Evolutionary conservation across 2,113 vertebrate genomes (phyloP).

Genomic region (Choloepus hoffmanni): DNA sequence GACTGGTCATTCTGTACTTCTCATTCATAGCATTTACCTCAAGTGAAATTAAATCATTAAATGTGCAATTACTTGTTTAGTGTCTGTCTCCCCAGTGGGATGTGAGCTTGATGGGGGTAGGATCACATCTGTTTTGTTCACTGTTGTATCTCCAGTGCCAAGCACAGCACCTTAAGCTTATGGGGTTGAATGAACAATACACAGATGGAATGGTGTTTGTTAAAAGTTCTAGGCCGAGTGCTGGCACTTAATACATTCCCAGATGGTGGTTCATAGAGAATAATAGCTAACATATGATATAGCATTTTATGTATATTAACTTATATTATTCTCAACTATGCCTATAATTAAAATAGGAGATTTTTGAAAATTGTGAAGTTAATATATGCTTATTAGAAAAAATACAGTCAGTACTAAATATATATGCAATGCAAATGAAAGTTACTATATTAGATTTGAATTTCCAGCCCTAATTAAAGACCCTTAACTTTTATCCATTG

Average conservation of each 20-base stretch:
- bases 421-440: constrained; percentile 22
- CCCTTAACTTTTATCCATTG: background rate
- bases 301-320: background rate
- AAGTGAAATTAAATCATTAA: background rate
- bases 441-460: background rate
- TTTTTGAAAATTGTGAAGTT: background rate
- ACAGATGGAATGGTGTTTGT: background rate
- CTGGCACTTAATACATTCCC: background rate
- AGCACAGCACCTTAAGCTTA: background rate
- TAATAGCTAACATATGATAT: background rate
- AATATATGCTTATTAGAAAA: background rate
- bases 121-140: too few relatives aligned
- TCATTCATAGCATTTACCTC: too few relatives aligned
- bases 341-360: background rate
- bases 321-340: background rate
- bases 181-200: background rate
- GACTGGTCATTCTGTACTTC: background rate
- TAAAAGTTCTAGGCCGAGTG: background rate
- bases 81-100: background rate
- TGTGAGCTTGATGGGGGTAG: background rate
- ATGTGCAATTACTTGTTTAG: background rate
- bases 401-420: background rate
- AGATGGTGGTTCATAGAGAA: background rate
- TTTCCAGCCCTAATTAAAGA: background rate
- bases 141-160: too few relatives aligned